Base-by-base conservation (phyloP, 1,140 invertebrate genomes). In the Charaxes varanes region DNA sequence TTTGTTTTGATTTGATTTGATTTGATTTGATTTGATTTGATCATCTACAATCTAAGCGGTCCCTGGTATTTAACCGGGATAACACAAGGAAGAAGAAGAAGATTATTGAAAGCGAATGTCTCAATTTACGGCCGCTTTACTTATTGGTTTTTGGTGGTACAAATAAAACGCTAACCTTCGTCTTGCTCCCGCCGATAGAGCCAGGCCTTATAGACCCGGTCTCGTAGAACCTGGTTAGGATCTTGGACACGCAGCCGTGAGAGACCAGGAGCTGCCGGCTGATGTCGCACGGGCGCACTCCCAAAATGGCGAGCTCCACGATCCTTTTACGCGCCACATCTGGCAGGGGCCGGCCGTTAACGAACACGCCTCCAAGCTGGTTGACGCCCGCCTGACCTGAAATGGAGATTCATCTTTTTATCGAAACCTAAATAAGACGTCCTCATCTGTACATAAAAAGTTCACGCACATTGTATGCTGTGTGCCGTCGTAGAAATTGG, bases 211-310 rank as follows among this genome's bases (percentile, higher is more conserved):
- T 96, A 26, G 94, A 96, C 1, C 94, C 95, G 4, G 95, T 97
- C 83, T 97, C 94, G 67, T 97, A 98, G 85, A 97, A 99, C 43
- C 97, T 88, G 2, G 96, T 98, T 6, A 99, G 87, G 49, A 99
- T 99, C 87, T 99, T 99, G 6, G 95, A 97, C 6, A 85, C 80
- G 64, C 91, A 92, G 49, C 97, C 97, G 71, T 99, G 97, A 0
- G 96, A 98, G 4, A 99, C 97, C 6, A 97, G 87, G 14, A 99
- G 86, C 69, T 97, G 95, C 26, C 97, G 84, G 2, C 95, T 97
- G 72, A 98, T 99, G 84, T 98, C 97, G 78, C 97, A 98, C 5
- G 97, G 97, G 36, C 97, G 86, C 0, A 98, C 95, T 3, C 94
- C 94, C 68, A 96, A 88, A 38, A 97, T 85, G 8, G 96, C 96